Evolutionary conservation across 2,797 vertebrate species (phyloP).

Genomic region (Sciurus vulgaris): DNA sequence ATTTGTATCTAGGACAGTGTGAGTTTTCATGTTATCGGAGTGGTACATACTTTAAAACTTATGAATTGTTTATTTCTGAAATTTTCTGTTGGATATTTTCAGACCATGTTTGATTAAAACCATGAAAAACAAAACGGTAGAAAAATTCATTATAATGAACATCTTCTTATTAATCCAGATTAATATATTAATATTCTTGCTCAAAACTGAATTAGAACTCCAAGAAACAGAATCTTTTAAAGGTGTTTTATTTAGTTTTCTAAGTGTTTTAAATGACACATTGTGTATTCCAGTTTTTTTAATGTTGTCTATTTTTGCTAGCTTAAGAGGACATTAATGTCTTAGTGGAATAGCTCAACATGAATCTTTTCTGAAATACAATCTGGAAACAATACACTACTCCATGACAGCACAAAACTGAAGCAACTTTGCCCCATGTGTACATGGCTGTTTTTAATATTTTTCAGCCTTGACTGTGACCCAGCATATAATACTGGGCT

Average conservation of each 20-base stretch:
- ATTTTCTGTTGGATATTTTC: neutral
- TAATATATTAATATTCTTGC: neutral
- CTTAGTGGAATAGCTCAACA: neutral
- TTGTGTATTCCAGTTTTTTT: neutral
- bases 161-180: slow-evolving; percentile 16
- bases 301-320: slow-evolving; percentile 1
- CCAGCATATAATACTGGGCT: neutral
- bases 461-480: slow-evolving; percentile 6
- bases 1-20: neutral
- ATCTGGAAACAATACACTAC: neutral
- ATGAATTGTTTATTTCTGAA: too few relatives aligned
- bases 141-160: neutral
- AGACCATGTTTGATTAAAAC: neutral
- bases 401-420: neutral
- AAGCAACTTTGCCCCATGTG: neutral
- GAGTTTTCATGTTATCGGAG: neutral
- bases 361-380: neutral
- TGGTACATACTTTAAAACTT: too few relatives aligned
- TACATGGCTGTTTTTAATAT: neutral
- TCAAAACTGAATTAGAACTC: neutral
- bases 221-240: slow-evolving; percentile 15
- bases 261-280: neutral
- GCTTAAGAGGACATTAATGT: neutral
- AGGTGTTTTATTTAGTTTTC: slow-evolving; percentile 23
- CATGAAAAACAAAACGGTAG: neutral